Conservation (phyloP, 2,113 vertebrate genomes). For the Zootoca vivipara region DNA sequence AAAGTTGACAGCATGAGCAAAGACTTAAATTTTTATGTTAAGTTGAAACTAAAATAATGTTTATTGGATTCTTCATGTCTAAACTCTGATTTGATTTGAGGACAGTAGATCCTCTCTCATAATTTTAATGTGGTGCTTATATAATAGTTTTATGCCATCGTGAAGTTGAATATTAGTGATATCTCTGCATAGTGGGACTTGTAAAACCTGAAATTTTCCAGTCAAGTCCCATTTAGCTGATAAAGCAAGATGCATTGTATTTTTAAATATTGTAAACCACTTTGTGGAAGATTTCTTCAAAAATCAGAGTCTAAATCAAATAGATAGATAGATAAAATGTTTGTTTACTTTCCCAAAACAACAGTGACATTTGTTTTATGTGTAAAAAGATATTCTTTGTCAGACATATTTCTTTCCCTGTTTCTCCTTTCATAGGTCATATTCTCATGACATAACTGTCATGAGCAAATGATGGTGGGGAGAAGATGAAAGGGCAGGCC, state of each 20-base stretch:
- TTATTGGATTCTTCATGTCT: background rate
- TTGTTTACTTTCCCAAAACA: background rate
- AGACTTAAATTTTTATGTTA: background rate
- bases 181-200: background rate
- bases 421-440: background rate
- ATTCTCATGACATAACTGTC: background rate
- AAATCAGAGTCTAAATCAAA: too few species aligned
- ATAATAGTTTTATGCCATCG: background rate
- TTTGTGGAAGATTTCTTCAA: too few species aligned
- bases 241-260: background rate
- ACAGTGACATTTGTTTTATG: background rate
- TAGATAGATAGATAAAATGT: too few species aligned
- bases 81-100: background rate
- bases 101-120: background rate
- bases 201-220: background rate
- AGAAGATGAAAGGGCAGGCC: background rate
- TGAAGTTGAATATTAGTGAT: background rate
- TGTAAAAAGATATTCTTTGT: background rate
- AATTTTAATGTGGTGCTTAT: background rate
- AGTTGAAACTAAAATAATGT: background rate
- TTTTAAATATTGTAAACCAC: background rate
- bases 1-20: background rate
- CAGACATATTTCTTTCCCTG: background rate
- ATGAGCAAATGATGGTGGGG: background rate
- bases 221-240: background rate